Conservation (phyloP, 2,113 vertebrate genomes). For the Alligator mississippiensis region DNA sequence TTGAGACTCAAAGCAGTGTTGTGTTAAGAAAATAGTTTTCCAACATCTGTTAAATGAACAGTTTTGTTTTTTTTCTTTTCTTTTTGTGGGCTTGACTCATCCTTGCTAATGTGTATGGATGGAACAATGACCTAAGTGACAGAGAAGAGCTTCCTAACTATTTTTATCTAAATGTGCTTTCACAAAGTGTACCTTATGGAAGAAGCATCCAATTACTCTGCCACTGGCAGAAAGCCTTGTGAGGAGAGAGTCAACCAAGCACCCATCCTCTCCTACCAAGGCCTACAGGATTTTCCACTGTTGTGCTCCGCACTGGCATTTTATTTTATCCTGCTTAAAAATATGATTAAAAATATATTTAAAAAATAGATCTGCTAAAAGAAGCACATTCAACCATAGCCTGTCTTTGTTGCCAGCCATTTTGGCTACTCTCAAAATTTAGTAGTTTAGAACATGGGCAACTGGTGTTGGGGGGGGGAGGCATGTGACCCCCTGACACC, state of each 20-base stretch:
- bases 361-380: neutral
- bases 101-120: conserved; percentile 23
- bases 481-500: too few species aligned
- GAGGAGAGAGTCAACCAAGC: neutral
- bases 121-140: conserved; percentile 12
- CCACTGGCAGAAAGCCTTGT: neutral
- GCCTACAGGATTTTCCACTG: neutral
- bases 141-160: conserved; percentile 15
- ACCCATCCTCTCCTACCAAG: neutral
- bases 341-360: neutral
- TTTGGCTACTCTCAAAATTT: neutral
- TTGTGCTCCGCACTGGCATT: neutral
- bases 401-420: conserved; percentile 50
- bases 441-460: neutral
- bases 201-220: conserved; percentile 15
- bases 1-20: neutral
- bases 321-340: neutral
- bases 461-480: neutral
- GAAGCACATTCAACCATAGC: neutral
- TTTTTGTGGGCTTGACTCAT: conserved; percentile 47
- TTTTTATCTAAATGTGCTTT: conserved; percentile 27
- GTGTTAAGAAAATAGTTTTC: conserved; percentile 9
- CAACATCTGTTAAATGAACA: conserved; percentile 18
- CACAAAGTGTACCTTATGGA: neutral
- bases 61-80: neutral